phyloP scores from a whole-genome alignment of 2,797 vertebrate genomes.

The Anguilla marmorata region DNA sequence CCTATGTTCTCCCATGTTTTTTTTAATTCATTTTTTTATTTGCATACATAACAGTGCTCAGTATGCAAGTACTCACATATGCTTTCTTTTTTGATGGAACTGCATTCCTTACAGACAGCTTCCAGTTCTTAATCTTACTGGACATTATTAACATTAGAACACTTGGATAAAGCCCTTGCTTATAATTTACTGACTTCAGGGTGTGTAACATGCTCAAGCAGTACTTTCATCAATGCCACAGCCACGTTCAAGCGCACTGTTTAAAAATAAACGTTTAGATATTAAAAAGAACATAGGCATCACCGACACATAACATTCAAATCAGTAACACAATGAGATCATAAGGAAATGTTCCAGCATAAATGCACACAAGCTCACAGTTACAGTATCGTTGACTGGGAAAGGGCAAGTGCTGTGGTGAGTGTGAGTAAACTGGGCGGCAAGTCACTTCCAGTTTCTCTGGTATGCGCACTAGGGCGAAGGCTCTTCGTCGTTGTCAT shows the following conservation, averaged over 20 bases:
- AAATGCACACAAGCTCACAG: neutral
- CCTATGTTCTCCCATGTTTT: neutral
- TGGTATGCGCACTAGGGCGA: neutral
- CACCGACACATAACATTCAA: neutral
- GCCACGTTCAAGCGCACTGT: neutral
- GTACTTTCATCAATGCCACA: neutral
- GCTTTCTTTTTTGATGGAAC: neutral
- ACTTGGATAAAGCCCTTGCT: neutral
- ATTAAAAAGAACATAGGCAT: neutral
- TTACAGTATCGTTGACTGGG: neutral
- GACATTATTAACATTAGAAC: neutral
- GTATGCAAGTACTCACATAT: neutral
- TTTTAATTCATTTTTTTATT: neutral
- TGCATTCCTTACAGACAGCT: neutral
- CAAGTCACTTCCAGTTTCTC: neutral
- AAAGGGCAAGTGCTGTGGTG: neutral
- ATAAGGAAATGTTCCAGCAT: neutral
- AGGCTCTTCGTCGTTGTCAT: neutral
- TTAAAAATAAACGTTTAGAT: neutral
- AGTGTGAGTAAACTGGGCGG: neutral
- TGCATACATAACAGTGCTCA: neutral
- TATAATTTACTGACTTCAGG: neutral
- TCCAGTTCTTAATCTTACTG: neutral
- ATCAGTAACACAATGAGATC: neutral
- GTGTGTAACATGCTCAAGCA: neutral